Conservation (phyloP, 1,140 invertebrate genomes). For the Delia radicum region DNA sequence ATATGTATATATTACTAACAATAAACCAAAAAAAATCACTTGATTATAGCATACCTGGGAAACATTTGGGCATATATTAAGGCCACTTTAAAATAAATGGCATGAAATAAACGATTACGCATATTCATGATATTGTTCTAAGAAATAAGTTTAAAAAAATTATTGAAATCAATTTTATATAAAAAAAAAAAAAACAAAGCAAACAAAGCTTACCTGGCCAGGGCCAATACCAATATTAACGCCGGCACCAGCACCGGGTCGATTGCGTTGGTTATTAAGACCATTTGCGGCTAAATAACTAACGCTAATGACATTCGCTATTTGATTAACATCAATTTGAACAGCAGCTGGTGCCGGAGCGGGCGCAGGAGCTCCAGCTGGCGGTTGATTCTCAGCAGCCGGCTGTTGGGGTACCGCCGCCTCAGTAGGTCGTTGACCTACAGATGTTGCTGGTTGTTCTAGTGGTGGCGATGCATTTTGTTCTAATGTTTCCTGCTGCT, state of each 20-base stretch:
- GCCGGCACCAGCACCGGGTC: conserved; percentile 26
- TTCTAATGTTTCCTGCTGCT: not conserved
- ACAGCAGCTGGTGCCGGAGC: not conserved
- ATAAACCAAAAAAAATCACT: not conserved
- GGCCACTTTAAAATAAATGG: conserved; percentile 88
- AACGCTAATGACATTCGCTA: conserved; percentile 27
- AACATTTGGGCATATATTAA: conserved; percentile 87
- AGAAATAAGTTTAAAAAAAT: conserved; percentile 33
- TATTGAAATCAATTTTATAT: not conserved
- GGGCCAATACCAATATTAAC: conserved; percentile 23
- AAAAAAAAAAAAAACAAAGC: not conserved
- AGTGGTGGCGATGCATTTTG: not conserved
- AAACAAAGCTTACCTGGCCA: conserved; percentile 37
- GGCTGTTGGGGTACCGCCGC: not conserved
- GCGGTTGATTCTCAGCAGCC: not conserved
- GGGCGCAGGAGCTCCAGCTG: not conserved
- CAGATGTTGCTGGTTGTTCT: not conserved
- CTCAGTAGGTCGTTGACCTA: not conserved
- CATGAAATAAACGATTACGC: conserved; percentile 91
- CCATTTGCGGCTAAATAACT: conserved; percentile 27
- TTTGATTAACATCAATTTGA: conserved; percentile 10
- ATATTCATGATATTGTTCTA: conserved; percentile 80
- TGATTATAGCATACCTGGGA: conserved; percentile 62
- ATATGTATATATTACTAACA: too few relatives aligned
- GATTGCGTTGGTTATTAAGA: conserved; percentile 36